phyloP scores from a whole-genome alignment of 2,113 vertebrate species.

The Paedocypris sp. region DNA sequence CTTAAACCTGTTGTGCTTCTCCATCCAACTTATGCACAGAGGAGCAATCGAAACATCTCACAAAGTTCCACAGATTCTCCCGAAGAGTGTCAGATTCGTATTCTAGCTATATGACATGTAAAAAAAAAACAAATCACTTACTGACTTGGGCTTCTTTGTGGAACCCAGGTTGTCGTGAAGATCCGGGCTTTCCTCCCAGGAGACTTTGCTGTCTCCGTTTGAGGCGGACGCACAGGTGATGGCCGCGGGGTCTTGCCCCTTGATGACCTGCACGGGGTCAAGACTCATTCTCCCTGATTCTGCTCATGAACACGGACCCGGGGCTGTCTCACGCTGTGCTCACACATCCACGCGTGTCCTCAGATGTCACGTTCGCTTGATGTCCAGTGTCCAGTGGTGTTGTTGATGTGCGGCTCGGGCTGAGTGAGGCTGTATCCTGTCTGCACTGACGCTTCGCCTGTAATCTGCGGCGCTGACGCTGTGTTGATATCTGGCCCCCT shows the following conservation, averaged over 20 bases:
- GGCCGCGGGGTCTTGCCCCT: constrained; percentile 48
- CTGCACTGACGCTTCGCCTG: constrained; percentile 13
- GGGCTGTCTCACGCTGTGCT: neutral
- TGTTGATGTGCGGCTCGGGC: neutral
- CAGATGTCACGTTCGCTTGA: too few relatives aligned
- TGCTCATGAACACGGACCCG: constrained; percentile 19
- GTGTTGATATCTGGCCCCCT: constrained; percentile 23
- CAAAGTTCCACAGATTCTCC: too few relatives aligned
- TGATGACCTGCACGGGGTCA: constrained; percentile 56
- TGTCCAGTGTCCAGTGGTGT: neutral
- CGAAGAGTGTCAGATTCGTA: neutral
- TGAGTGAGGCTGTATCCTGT: constrained; percentile 11
- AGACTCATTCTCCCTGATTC: constrained; percentile 55
- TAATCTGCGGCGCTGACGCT: constrained; percentile 17
- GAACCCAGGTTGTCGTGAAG: constrained; percentile 42
- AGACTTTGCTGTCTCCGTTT: constrained; percentile 54
- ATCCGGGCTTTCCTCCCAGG: constrained; percentile 51
- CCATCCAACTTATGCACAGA: too few relatives aligned
- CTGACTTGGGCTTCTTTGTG: constrained; percentile 48
- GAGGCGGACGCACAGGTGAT: constrained; percentile 31
- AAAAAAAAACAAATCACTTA: constrained; percentile 40
- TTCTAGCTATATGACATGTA: neutral
- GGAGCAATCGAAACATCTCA: neutral
- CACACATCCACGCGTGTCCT: neutral
- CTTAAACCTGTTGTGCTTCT: constrained; percentile 7